phyloP scores from a whole-genome alignment of 92 coral and sea anemone genomes.

The Palythoa heliodiscus region DNA sequence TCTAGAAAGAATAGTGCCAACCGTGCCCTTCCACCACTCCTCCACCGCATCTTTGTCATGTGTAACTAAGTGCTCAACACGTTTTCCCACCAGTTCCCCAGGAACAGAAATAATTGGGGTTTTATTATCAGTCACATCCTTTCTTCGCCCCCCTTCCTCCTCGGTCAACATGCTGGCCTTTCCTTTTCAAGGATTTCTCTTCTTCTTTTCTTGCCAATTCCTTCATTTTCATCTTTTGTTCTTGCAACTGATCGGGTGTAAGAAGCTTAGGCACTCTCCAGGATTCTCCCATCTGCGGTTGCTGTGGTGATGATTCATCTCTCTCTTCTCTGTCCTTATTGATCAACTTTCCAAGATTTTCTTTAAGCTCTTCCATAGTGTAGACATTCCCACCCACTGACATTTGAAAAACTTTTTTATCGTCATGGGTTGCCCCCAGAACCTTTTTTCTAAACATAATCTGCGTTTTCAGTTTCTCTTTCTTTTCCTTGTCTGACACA shows the following conservation, averaged over 20 bases:
- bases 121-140: background rate
- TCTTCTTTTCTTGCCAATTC: conserved; percentile 24
- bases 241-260: background rate
- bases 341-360: background rate
- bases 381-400: background rate
- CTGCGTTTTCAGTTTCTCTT: background rate
- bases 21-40: conserved; percentile 36
- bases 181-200: conserved; percentile 16
- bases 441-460: conserved; percentile 15
- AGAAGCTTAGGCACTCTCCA: conserved; percentile 1
- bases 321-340: background rate
- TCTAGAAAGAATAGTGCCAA: conserved; percentile 2
- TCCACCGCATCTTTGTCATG: conserved; percentile 10
- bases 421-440: conserved; percentile 13
- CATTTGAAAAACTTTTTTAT: conserved; percentile 27
- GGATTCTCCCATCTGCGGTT: background rate
- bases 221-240: conserved; percentile 7
- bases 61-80: conserved; percentile 12
- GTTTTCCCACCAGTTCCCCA: background rate
- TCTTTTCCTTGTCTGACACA: background rate
- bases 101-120: conserved; percentile 8
- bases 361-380: background rate
- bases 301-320: background rate
- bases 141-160: background rate
- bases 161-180: background rate